phyloP scores from a whole-genome alignment of 1,140 invertebrate genomes.

The Argopecten irradians region DNA sequence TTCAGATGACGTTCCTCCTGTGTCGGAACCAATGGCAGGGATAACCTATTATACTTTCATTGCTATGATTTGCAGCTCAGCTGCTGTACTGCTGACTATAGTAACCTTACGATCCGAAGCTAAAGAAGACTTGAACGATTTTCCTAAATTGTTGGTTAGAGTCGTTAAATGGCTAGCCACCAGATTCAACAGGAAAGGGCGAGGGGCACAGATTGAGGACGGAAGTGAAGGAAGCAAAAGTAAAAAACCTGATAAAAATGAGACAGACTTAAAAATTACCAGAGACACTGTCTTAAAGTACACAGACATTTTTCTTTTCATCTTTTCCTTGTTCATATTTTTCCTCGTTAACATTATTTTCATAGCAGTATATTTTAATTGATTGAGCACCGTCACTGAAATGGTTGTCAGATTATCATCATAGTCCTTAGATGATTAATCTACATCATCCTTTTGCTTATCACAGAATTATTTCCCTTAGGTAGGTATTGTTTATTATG shows the following conservation, averaged over 20 bases:
- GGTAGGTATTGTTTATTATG: too few species aligned
- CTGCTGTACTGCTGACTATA: neutral
- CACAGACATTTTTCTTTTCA: neutral
- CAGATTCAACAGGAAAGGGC: neutral
- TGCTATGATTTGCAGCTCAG: neutral
- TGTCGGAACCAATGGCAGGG: conserved; percentile 32
- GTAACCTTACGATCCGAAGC: neutral
- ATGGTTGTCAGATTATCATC: too few species aligned
- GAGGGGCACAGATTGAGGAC: neutral
- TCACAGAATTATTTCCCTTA: too few species aligned
- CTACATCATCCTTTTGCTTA: too few species aligned
- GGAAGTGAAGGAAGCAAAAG: neutral
- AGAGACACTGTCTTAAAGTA: neutral
- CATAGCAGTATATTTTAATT: neutral
- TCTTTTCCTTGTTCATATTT: neutral
- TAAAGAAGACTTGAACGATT: neutral
- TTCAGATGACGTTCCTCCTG: conserved; percentile 25
- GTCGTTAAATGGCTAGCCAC: neutral
- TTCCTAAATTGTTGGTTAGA: neutral
- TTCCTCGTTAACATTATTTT: neutral
- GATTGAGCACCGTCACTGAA: too few species aligned
- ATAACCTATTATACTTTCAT: conserved; percentile 25
- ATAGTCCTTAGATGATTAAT: too few species aligned
- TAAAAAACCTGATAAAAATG: neutral
- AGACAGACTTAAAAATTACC: neutral